Conservation (phyloP, 2,888 invertebrate genomes). For the Steromphala cineraria region DNA sequence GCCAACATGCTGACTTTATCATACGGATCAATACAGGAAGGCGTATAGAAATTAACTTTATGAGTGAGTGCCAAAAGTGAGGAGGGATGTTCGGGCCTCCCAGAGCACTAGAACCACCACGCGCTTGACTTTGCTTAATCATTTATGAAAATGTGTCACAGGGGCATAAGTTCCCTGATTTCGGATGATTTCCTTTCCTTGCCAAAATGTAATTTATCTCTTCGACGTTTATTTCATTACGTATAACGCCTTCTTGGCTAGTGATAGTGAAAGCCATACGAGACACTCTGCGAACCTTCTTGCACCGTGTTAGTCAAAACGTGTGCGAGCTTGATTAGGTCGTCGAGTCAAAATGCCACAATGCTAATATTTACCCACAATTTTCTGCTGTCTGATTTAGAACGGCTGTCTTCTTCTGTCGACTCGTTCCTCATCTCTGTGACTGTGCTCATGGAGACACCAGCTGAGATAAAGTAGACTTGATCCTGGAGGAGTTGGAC, state of each 20-base stretch:
- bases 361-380: conserved; percentile 4
- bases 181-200: conserved; percentile 2
- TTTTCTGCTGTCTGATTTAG: conserved; percentile 8
- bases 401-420: background rate
- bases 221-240: background rate
- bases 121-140: conserved; percentile 15
- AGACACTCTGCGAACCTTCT: background rate
- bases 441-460: background rate
- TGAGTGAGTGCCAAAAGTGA: conserved; percentile 15
- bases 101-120: background rate
- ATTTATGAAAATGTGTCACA: conserved; percentile 11
- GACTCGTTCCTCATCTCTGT: background rate
- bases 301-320: background rate
- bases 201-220: conserved; percentile 5
- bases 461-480: background rate
- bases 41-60: conserved; percentile 20
- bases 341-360: background rate
- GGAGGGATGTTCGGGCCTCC: background rate
- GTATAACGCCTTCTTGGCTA: background rate
- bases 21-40: conserved; percentile 6
- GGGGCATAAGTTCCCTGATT: background rate
- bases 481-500: background rate
- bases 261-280: background rate
- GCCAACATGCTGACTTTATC: conserved; percentile 7
- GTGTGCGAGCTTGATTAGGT: background rate